Base-by-base conservation (phyloP, 2,888 invertebrate genomes). In the Kryphioiulus occultus region DNA sequence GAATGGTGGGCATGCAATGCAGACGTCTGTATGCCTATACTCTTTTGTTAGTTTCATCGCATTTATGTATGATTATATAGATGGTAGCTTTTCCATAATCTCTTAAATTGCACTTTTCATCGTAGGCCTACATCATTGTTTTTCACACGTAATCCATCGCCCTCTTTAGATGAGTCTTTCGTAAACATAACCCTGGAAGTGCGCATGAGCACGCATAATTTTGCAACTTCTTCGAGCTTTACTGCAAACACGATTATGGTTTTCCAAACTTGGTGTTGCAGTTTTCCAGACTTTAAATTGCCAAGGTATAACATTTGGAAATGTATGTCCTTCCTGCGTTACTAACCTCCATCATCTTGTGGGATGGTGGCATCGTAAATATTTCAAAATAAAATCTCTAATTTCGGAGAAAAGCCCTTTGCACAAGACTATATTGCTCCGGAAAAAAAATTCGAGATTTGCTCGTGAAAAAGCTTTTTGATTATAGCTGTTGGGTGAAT, bases 191-290 rank as follows among this genome's bases (percentile, higher is more conserved):
- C 26, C 68, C n/a, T 10, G 68, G 5, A 5, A 26, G 68, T 22
- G 68, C 68, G 68, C 68, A 68, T 68, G 68, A 68, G 68, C 68
- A 26, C 26, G 26, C 68, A 68, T 68, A 68, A 68, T 68, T 68
- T 26, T 26, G 26, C 26, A 68, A 68, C 68, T 68, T 68, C 12
- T 68, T 26, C 26, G 26, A 68, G 68, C 68, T 68, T 68, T 68
- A 68, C 68, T 68, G 68, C 68, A 68, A 68, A 68, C 68, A 68
- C 68, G 68, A 68, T 68, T 68, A 68, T 26, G 68, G 68, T 68
- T 68, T 68, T 68, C 68, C 68, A 68, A 68, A 68, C 26, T 68
- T 26, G 26, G 12, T 19, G 26, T 68, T 26, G 68, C 68, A 68
- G 9, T 68, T 68, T 68, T 68, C 68, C 68, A 68, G 68, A 68